phyloP scores from a whole-genome alignment of 2,888 invertebrate genomes.

The Cyaniris semiargus region DNA sequence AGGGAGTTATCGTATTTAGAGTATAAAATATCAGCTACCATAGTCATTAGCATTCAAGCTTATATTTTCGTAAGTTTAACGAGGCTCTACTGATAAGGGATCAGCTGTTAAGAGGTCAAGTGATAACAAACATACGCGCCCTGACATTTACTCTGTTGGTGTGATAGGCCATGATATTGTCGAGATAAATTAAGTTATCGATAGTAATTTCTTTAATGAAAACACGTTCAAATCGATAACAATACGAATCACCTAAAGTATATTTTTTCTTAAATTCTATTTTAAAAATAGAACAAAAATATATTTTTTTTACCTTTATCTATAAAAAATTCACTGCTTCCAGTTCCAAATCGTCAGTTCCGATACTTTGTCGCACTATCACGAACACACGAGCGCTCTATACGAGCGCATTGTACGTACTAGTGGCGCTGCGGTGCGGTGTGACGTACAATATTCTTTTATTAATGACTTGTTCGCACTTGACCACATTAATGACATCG shows the following conservation, averaged over 20 bases:
- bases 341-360: conserved; percentile 8
- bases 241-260: not conserved
- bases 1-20: no score
- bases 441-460: conserved; percentile 1
- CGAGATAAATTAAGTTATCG: conserved; percentile 10
- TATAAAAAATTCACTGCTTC: conserved; percentile 16
- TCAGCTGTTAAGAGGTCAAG: conserved; percentile 9
- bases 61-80: not conserved
- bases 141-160: not conserved
- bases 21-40: not conserved
- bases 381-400: conserved; percentile 13
- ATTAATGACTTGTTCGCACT: conserved; percentile 17
- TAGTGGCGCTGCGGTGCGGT: conserved; percentile 18
- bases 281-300: not conserved
- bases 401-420: conserved; percentile 10
- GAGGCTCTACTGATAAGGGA: not conserved
- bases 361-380: conserved; percentile 21
- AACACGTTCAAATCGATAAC: conserved; percentile 12
- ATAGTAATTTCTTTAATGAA: not conserved
- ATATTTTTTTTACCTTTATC: conserved; percentile 18
- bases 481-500: conserved; percentile 1
- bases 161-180: not conserved
- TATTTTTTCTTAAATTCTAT: no score
- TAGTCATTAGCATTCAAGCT: not conserved
- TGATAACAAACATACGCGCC: not conserved